A percentile compares a stretch with the other conserved stretches of the same genome.
phyloP scores from a whole-genome alignment of 2,113 vertebrate genomes.

The Hemiscyllium ocellatum region DNA sequence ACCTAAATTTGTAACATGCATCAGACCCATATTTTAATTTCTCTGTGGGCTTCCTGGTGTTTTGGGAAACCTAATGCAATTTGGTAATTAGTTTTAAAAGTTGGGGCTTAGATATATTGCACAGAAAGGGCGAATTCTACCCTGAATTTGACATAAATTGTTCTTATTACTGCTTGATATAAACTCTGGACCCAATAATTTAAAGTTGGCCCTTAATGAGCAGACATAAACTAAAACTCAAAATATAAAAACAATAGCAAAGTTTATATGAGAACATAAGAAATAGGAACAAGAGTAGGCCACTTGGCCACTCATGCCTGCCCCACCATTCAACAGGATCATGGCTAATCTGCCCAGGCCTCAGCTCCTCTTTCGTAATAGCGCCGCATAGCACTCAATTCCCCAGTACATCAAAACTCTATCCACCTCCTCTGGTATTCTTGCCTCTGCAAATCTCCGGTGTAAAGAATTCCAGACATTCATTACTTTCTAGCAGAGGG shows the following conservation, averaged over 20 bases:
- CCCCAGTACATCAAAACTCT: no score
- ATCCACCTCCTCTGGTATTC: no score
- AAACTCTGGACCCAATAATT: background rate
- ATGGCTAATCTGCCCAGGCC: no score
- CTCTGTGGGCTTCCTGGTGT: background rate
- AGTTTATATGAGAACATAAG: background rate
- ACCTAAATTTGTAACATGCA: background rate
- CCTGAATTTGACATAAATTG: background rate
- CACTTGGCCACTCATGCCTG: no score
- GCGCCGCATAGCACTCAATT: no score
- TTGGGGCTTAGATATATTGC: background rate
- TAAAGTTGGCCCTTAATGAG: background rate
- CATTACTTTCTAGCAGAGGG: no score
- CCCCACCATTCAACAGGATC: no score
- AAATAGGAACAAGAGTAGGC: no score
- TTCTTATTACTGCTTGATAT: background rate
- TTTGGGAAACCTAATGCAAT: background rate
- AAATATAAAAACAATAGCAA: background rate
- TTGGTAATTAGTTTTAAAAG: background rate
- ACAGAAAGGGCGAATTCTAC: background rate
- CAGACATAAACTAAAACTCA: background rate
- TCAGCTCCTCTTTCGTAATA: no score
- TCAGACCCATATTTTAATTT: background rate
- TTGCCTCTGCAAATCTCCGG: no score
- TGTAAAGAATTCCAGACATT: no score